Base-by-base conservation (phyloP, 2,797 vertebrate genomes). In the Gambusia yucatana region DNA sequence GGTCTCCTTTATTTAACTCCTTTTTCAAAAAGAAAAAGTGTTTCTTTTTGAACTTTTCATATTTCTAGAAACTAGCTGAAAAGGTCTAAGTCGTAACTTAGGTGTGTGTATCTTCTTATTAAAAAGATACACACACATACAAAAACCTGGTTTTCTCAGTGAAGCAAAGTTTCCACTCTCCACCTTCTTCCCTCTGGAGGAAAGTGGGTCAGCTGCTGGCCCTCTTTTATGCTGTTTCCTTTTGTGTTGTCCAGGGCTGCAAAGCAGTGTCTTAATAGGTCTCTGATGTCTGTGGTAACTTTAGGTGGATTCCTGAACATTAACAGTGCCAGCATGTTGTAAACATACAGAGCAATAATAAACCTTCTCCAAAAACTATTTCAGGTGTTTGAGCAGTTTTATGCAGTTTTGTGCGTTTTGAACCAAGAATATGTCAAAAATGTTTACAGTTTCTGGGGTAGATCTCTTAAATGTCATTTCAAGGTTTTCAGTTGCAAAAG, bases 111-210 rank as follows among this genome's bases (percentile, higher is more conserved):
- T 67, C 1, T 17, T 36, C 16, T 33, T 36, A 33, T 30, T 59
- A 14, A 30, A 28, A 28, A 59, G 20, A 25, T 22, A 57, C n/a
- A 57, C 11, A 13, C n/a, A 52, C 79, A 55, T 76, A 81, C 77
- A 82, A 84, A 80, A 86, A 90, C 86, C 86, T 90, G 87, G 83
- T 84, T 88, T 88, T 86, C 84, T 84, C 77, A 61, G 85, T 39
- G 70, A 81, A 91, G 84, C 65, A 75, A 82, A 92, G 79, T 92
- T 93, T 93, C 91, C 89, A 82, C 72, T 84, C 82, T 87, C 90
- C 84, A 75, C 87, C 88, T 87, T 83, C 77, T 80, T 91, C 85
- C 87, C 78, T 84, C 65, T 80, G 82, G 84, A 92, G 87, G 84
- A 89, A 90, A 85, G 86, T 84, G 79, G 91, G 90, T 91, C 86